A percentile compares a stretch with the other conserved stretches of the same genome.
Conservation (phyloP, 1,140 invertebrate genomes). For the Aethina tumida region DNA sequence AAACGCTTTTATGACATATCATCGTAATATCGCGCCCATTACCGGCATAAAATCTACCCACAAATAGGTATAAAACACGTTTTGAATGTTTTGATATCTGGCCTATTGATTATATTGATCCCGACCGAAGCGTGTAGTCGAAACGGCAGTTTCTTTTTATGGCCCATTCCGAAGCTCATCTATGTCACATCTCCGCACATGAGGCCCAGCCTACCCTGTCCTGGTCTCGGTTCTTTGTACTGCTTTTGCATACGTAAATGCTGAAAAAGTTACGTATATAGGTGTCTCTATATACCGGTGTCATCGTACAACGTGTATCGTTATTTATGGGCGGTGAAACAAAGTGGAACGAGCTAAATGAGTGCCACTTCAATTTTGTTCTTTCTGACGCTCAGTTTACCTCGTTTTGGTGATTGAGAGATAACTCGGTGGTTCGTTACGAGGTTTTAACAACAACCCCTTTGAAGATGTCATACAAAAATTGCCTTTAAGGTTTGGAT, state of each 20-base stretch:
- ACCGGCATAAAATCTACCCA: slow-evolving; percentile 19
- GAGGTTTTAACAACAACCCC: too few species aligned
- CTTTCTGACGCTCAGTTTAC: too few species aligned
- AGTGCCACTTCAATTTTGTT: too few species aligned
- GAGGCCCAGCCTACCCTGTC: slow-evolving; percentile 19
- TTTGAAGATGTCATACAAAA: too few species aligned
- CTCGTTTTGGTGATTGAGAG: too few species aligned
- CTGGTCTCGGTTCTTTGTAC: too few species aligned
- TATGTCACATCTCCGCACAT: slow-evolving; percentile 18
- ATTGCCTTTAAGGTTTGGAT: too few species aligned
- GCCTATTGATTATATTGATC: slow-evolving; percentile 26
- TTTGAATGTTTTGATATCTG: slow-evolving; percentile 20
- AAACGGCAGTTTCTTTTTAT: slow-evolving; percentile 21
- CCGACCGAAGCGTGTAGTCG: slow-evolving; percentile 13
- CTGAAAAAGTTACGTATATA: slow-evolving; percentile 14
- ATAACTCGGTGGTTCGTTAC: too few species aligned
- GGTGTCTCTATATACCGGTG: background rate
- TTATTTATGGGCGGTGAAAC: background rate
- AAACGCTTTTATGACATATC: slow-evolving; percentile 13
- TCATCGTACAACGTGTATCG: background rate
- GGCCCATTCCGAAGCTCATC: slow-evolving; percentile 16
- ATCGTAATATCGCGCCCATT: slow-evolving; percentile 14
- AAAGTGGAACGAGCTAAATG: too few species aligned
- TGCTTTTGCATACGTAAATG: slow-evolving; percentile 23
- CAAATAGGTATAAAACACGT: slow-evolving; percentile 23